Evolutionary conservation across 2,888 invertebrate species (phyloP).

Genomic region (Volucella bombylans): DNA sequence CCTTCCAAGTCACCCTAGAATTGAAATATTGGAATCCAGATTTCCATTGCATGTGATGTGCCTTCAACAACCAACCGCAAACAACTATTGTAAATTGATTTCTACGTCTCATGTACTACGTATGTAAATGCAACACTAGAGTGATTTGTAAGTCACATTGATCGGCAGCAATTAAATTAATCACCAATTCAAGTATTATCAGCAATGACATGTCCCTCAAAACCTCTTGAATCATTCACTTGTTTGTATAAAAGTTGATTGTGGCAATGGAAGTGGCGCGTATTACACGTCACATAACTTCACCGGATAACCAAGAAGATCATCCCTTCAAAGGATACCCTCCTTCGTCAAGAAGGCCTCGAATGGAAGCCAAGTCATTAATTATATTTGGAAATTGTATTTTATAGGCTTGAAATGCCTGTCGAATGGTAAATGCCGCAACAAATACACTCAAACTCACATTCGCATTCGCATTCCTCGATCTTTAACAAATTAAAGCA

Average conservation of each 20-base stretch:
- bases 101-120: too few relatives aligned
- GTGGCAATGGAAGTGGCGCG: background rate
- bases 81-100: too few relatives aligned
- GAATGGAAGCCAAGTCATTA: conserved; percentile 35
- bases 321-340: background rate
- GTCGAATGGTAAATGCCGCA: conserved; percentile 42
- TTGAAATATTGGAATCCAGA: too few relatives aligned
- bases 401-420: conserved; percentile 11
- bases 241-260: background rate
- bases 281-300: background rate
- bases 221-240: conserved; percentile 33
- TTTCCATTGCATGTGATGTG: too few relatives aligned
- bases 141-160: too few relatives aligned
- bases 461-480: conserved; percentile 4
- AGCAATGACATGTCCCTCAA: conserved; percentile 25
- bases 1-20: too few relatives aligned
- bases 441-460: conserved; percentile 38
- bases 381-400: conserved; percentile 58
- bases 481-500: conserved; percentile 65
- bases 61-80: too few relatives aligned
- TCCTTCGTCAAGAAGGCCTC: background rate
- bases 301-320: background rate
- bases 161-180: conserved; percentile 59
- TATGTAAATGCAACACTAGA: too few relatives aligned
- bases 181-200: conserved; percentile 34